Percentiles rank a stretch among this genome's conserved stretches.
These are phyloP conservation scores for Melitaea athalia DNA, from an alignment of 2,888 invertebrate species.

Conservation along the genomic window DNA sequence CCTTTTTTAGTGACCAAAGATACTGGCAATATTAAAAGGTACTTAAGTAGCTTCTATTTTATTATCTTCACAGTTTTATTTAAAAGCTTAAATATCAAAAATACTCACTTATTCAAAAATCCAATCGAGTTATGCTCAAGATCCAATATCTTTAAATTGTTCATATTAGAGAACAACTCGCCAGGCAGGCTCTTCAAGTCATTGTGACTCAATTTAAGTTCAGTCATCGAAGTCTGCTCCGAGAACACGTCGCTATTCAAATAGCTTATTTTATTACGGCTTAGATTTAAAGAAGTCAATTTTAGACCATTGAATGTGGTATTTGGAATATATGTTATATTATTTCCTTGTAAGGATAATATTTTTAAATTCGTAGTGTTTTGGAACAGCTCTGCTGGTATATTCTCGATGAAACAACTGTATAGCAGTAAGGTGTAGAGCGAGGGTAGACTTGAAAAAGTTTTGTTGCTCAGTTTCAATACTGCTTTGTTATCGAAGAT, in stretches of 20 bases:
- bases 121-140: constrained; percentile 20
- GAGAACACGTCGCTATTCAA: constrained; percentile 10
- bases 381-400: constrained; percentile 41
- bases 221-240: background rate
- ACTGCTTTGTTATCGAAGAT: constrained; percentile 31
- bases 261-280: constrained; percentile 25
- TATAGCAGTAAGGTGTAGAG: constrained; percentile 43
- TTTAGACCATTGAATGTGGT: constrained; percentile 42
- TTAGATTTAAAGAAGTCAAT: constrained; percentile 39
- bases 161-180: constrained; percentile 11
- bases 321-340: constrained; percentile 34
- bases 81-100: background rate
- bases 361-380: constrained; percentile 37
- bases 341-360: constrained; percentile 45
- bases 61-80: background rate
- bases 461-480: constrained; percentile 5
- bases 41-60: no score
- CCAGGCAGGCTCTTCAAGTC: constrained; percentile 8
- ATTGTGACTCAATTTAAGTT: constrained; percentile 17
- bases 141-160: constrained; percentile 14
- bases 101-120: constrained; percentile 29
- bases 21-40: no score
- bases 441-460: constrained; percentile 43
- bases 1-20: no score
- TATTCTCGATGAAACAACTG: constrained; percentile 35